phyloP scores from a whole-genome alignment of 1,140 invertebrate genomes.

The Plutomurus gul region DNA sequence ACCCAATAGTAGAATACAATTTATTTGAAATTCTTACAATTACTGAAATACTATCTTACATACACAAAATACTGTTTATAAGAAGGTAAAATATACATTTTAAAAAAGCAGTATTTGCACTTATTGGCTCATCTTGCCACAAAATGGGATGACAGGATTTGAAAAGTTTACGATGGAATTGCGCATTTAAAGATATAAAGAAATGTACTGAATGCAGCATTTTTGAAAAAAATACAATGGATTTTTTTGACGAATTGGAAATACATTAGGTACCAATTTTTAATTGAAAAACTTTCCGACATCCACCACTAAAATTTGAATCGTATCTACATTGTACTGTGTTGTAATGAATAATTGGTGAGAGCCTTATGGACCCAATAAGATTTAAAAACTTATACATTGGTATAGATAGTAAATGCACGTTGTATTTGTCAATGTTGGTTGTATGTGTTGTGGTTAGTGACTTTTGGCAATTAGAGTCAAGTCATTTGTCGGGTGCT shows the following conservation, averaged over 20 bases:
- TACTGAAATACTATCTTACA: too few relatives aligned
- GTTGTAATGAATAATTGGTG: slow-evolving; percentile 7
- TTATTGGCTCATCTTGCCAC: background rate
- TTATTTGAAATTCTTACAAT: too few relatives aligned
- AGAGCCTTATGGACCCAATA: background rate
- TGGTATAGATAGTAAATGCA: background rate
- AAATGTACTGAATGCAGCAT: background rate
- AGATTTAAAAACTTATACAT: background rate
- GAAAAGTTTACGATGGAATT: too few relatives aligned
- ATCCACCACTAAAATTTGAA: background rate
- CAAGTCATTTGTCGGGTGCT: background rate
- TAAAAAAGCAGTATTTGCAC: background rate
- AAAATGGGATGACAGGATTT: background rate
- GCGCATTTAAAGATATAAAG: background rate
- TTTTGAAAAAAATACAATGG: too few relatives aligned
- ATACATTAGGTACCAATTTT: background rate
- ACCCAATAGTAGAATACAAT: too few relatives aligned
- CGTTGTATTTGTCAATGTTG: background rate
- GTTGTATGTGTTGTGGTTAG: background rate
- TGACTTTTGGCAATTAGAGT: background rate
- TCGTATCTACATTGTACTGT: background rate
- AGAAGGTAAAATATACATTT: too few relatives aligned
- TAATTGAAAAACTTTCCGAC: too few relatives aligned
- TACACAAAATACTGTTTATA: too few relatives aligned
- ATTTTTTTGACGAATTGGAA: too few relatives aligned